phyloP scores from a whole-genome alignment of 2,888 invertebrate species.

The Eumacrocentrus americanus region DNA sequence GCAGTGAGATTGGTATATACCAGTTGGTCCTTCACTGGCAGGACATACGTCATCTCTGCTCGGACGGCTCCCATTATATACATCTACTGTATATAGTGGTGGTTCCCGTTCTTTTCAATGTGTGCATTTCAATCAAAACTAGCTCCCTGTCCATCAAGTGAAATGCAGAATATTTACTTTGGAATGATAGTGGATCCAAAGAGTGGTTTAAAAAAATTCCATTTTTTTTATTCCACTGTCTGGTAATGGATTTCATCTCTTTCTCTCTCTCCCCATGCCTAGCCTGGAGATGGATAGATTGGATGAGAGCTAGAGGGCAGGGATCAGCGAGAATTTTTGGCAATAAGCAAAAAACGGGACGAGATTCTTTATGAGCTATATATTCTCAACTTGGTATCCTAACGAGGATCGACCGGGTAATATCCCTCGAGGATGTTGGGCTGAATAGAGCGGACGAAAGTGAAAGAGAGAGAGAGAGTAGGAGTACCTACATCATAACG shows the following conservation, averaged over 20 bases:
- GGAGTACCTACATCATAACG: not conserved
- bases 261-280: too few relatives aligned
- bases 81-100: not conserved
- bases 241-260: too few relatives aligned
- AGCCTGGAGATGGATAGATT: not conserved
- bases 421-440: conserved; percentile 5
- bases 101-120: not conserved
- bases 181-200: too few relatives aligned
- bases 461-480: too few relatives aligned
- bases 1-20: conserved; percentile 8
- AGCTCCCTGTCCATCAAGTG: too few relatives aligned
- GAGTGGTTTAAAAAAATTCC: too few relatives aligned
- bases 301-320: not conserved
- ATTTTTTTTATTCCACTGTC: too few relatives aligned
- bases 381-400: conserved; percentile 1
- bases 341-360: conserved; percentile 8
- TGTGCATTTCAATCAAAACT: too few relatives aligned
- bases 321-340: not conserved
- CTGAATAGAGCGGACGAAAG: not conserved
- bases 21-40: conserved; percentile 5
- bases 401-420: conserved; percentile 12
- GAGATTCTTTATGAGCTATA: not conserved
- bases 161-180: too few relatives aligned
- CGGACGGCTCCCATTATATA: not conserved
- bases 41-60: conserved; percentile 10